Evolutionary conservation across 92 coral and sea anemone genomes (phyloP).

Genomic region (Porites divaricata): DNA sequence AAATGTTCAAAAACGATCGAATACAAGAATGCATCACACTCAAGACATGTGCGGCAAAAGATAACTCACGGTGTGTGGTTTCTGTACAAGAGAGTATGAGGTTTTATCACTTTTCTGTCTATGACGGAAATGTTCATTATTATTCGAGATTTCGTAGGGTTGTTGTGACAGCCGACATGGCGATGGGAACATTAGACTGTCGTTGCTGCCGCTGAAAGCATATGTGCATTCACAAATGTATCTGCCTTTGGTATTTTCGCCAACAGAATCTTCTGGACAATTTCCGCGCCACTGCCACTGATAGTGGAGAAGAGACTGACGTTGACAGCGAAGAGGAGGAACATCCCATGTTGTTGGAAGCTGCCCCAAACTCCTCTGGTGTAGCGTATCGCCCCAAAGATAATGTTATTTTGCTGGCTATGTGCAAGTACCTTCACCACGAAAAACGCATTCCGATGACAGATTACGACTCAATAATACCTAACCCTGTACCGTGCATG

Average conservation of each 20-base stretch:
- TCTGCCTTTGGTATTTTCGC: constrained; percentile 56
- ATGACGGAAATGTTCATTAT: constrained; percentile 59
- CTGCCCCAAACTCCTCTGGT: background rate
- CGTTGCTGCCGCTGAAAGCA: constrained; percentile 54
- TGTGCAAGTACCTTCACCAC: constrained; percentile 57
- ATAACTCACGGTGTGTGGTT: constrained; percentile 20
- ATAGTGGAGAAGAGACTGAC: background rate
- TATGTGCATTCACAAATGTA: constrained; percentile 45
- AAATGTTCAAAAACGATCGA: constrained; percentile 41
- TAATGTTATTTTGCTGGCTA: constrained; percentile 16
- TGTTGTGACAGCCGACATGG: constrained; percentile 45
- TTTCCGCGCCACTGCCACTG: background rate
- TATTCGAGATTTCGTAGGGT: constrained; percentile 60
- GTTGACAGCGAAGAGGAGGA: background rate
- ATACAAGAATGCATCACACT: constrained; percentile 41
- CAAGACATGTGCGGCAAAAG: background rate
- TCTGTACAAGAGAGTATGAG: constrained; percentile 38
- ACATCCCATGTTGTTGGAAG: background rate
- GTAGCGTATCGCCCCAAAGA: constrained; percentile 58
- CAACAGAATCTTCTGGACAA: background rate
- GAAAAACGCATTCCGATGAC: constrained; percentile 29
- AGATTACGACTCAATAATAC: background rate
- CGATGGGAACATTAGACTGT: constrained; percentile 53
- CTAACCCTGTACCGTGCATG: background rate
- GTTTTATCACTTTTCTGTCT: constrained; percentile 63